A percentile compares a stretch with the other conserved stretches of the same genome.
These are phyloP conservation scores for Scaptomyza hsui DNA, from an alignment of 1,140 invertebrate genomes.

Conservation along the genomic window DNA sequence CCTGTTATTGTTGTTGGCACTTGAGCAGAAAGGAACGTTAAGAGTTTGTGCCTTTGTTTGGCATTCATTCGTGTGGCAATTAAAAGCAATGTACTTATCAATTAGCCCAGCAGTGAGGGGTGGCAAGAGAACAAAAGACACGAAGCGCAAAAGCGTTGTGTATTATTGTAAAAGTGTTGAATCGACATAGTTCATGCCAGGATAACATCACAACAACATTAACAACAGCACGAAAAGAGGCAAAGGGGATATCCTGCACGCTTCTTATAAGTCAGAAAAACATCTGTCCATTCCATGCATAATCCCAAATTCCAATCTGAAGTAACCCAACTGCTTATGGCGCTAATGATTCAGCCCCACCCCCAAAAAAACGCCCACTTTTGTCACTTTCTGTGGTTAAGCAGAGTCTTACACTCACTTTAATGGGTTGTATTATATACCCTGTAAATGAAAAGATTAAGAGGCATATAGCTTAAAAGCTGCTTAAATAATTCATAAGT, in stretches of 20 bases:
- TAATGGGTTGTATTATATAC: neutral
- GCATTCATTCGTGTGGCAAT: neutral
- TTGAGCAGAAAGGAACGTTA: neutral
- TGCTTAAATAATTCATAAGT: neutral
- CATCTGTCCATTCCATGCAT: neutral
- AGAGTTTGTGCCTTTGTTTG: neutral
- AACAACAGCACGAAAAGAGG: neutral
- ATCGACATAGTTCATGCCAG: neutral
- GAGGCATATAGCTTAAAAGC: too few species aligned
- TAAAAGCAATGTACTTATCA: constrained; percentile 3
- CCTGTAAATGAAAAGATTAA: neutral
- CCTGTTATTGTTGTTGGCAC: neutral
- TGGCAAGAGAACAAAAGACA: neutral
- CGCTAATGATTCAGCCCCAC: neutral
- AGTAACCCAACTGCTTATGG: neutral
- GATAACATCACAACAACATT: neutral
- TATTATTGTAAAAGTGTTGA: constrained; percentile 2
- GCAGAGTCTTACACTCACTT: neutral
- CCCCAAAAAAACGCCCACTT: neutral
- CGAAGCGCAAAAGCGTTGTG: neutral
- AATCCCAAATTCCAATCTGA: neutral
- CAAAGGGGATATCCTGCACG: neutral
- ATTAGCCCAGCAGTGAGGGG: neutral
- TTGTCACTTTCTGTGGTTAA: neutral
- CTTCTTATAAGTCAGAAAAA: neutral